Conservation (phyloP, 1,140 invertebrate species). For the Schlechtendalia chinensis region DNA sequence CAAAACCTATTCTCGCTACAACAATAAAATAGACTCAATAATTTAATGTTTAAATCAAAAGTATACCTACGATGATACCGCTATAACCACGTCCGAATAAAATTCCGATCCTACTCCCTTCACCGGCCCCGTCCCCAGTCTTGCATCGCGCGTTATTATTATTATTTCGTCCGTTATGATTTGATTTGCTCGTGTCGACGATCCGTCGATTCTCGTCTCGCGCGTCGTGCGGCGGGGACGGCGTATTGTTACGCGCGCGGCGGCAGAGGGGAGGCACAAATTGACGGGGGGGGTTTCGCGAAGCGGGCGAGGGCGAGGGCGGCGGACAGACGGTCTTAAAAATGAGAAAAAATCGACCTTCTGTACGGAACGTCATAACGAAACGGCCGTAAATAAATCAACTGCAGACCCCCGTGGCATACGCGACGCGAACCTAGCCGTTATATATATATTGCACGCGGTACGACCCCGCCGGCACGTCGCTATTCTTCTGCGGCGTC, state of each 20-base stretch:
- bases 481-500: conserved; percentile 3
- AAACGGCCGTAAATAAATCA: conserved; percentile 41
- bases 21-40: no score
- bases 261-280: no score
- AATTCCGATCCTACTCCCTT: no score
- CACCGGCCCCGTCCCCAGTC: no score
- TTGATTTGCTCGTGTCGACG: no score
- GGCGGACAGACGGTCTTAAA: background rate
- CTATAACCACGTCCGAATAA: no score
- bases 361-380: conserved; percentile 41
- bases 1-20: no score
- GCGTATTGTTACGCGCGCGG: no score
- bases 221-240: background rate
- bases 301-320: background rate
- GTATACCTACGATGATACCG: no score
- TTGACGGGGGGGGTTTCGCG: no score
- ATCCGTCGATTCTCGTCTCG: conserved; percentile 11
- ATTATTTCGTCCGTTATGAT: conserved; percentile 26
- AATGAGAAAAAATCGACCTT: conserved; percentile 4
- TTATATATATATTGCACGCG: background rate
- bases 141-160: no score
- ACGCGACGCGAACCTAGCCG: background rate
- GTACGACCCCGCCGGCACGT: background rate
- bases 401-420: conserved; percentile 13
- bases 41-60: no score